phyloP scores from a whole-genome alignment of 2,888 invertebrate species.

The Leucania comma region DNA sequence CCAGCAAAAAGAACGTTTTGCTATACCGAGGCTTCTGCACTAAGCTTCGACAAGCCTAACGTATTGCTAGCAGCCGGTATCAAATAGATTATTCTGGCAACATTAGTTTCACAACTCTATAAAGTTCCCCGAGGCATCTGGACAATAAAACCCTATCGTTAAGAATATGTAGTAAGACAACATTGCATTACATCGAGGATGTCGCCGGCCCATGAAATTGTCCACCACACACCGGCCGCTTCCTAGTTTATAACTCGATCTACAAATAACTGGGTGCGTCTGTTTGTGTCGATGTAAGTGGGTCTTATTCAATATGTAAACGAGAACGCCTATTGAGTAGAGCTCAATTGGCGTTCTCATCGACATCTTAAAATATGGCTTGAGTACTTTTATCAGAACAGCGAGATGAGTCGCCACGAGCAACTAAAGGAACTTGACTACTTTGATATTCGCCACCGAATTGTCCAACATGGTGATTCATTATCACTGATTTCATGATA shows the following conservation, averaged over 20 bases:
- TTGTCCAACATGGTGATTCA: neutral
- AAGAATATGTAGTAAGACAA: conserved; percentile 59
- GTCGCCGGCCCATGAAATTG: conserved; percentile 62
- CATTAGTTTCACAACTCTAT: conserved; percentile 26
- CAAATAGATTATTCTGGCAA: neutral
- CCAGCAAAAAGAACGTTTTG: too few relatives aligned
- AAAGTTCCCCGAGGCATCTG: neutral
- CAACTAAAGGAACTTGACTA: too few relatives aligned
- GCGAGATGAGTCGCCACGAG: too few relatives aligned
- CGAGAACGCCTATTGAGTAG: neutral
- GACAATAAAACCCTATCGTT: conserved; percentile 55
- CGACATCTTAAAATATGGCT: too few relatives aligned
- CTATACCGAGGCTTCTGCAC: too few relatives aligned
- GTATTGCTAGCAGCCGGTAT: too few relatives aligned
- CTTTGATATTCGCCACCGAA: neutral
- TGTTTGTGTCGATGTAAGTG: conserved; percentile 24
- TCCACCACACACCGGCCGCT: conserved; percentile 23
- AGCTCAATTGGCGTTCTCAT: too few relatives aligned
- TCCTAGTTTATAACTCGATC: conserved; percentile 53
- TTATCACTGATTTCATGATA: neutral
- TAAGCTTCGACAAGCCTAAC: too few relatives aligned
- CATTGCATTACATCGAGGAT: conserved; percentile 59
- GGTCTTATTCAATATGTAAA: conserved; percentile 3
- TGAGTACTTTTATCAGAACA: too few relatives aligned
- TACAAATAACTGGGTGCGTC: conserved; percentile 17